Conservation (phyloP, 1,140 invertebrate genomes). For the Diorhabda sublineata region DNA sequence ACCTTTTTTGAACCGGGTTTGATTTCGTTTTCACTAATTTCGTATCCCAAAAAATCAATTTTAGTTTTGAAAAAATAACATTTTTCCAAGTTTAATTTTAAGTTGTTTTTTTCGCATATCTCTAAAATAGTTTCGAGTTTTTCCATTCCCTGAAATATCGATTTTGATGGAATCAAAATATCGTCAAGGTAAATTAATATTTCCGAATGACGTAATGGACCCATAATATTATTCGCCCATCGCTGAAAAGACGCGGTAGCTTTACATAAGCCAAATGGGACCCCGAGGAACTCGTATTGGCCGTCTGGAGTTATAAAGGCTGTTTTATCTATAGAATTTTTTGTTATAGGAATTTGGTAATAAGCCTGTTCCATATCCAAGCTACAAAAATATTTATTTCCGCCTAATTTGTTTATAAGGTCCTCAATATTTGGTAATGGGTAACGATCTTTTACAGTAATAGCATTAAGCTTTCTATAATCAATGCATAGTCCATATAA, state of each 20-base stretch:
- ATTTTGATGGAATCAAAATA: too few species aligned
- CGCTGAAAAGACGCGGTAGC: neutral
- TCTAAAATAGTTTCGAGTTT: too few species aligned
- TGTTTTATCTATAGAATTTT: constrained; percentile 30
- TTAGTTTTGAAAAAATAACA: too few species aligned
- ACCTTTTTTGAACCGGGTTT: too few species aligned
- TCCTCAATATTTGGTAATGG: constrained; percentile 38
- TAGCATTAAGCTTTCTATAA: constrained; percentile 39
- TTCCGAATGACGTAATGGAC: too few species aligned
- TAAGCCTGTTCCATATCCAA: constrained; percentile 35
- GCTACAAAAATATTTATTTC: constrained; percentile 35
- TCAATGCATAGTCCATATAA: constrained; percentile 40
- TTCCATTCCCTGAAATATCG: too few species aligned
- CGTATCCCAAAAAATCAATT: too few species aligned
- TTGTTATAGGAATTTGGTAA: constrained; percentile 37
- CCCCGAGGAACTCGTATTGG: constrained; percentile 23
- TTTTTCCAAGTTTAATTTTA: too few species aligned
- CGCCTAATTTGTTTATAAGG: constrained; percentile 43
- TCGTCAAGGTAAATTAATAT: too few species aligned
- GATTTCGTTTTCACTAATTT: too few species aligned
- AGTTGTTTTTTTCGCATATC: too few species aligned
- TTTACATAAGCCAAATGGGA: constrained; percentile 37
- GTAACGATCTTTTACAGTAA: constrained; percentile 7
- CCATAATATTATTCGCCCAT: too few species aligned
- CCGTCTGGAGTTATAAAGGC: constrained; percentile 33